Conservation (phyloP, 2,888 invertebrate genomes). For the Arctia plantaginis region DNA sequence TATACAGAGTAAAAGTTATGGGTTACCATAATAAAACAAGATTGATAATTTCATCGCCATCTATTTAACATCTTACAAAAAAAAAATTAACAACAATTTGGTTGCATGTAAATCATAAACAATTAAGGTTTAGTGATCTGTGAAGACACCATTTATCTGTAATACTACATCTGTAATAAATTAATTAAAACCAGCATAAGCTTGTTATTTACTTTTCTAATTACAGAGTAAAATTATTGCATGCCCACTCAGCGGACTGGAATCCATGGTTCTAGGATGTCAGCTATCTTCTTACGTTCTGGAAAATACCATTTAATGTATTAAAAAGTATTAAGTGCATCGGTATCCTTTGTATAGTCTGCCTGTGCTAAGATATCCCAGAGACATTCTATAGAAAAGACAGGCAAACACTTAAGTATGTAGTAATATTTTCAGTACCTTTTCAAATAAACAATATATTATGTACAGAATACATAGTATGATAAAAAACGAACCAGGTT, state of each 20-base stretch:
- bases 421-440: not conserved
- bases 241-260: conserved; percentile 87
- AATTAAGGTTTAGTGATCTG: not conserved
- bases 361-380: not conserved
- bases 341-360: not conserved
- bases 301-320: conserved; percentile 57
- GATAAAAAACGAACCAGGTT: conserved; percentile 79
- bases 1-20: conserved; percentile 41
- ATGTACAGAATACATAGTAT: not conserved
- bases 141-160: conserved; percentile 6
- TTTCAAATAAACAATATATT: not conserved
- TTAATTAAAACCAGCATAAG: conserved; percentile 34
- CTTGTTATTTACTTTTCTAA: conserved; percentile 37
- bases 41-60: not conserved
- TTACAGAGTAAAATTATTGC: conserved; percentile 27
- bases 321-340: not conserved
- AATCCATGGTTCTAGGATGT: conserved; percentile 88
- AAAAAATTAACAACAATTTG: not conserved
- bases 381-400: not conserved
- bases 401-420: not conserved
- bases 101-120: conserved; percentile 1
- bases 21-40: conserved; percentile 28
- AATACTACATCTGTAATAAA: conserved; percentile 37
- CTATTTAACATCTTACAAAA: conserved; percentile 10
- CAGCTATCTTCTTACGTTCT: conserved; percentile 88